These are phyloP conservation scores for Monomorium pharaonis DNA, from an alignment of 1,140 invertebrate species.

Conservation along the genomic window DNA sequence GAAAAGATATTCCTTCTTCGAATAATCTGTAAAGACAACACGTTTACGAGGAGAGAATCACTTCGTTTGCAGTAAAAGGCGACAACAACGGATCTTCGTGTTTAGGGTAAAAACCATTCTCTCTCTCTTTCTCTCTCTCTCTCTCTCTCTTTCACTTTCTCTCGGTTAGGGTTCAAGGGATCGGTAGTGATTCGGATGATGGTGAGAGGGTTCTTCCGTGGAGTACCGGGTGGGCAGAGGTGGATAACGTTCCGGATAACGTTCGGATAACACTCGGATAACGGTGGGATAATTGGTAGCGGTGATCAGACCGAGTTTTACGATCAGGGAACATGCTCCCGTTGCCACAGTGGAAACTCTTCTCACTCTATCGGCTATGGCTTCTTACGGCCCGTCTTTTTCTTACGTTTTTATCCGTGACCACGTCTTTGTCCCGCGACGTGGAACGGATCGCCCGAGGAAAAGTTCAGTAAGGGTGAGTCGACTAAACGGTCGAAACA, in stretches of 20 bases:
- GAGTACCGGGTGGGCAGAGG: constrained; percentile 67
- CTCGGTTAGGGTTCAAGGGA: constrained; percentile 70
- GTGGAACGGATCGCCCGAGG: constrained; percentile 40
- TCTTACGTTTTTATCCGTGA: constrained; percentile 49
- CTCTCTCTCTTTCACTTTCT: constrained; percentile 18
- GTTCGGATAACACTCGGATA: constrained; percentile 81
- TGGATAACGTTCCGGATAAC: constrained; percentile 83
- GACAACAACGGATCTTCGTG: constrained; percentile 78
- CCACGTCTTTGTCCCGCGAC: constrained; percentile 66
- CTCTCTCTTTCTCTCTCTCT: constrained; percentile 6
- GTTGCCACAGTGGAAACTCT: constrained; percentile 55
- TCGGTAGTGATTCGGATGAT: constrained; percentile 75
- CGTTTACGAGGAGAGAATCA: constrained; percentile 85
- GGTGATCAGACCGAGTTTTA: constrained; percentile 85
- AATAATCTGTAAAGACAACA: constrained; percentile 80
- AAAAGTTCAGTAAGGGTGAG: constrained; percentile 57
- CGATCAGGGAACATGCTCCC: constrained; percentile 82
- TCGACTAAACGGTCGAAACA: constrained; percentile 60
- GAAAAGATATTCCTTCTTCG: constrained; percentile 28
- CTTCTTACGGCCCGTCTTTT: constrained; percentile 53
- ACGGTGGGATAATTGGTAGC: constrained; percentile 85
- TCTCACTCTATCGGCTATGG: background rate
- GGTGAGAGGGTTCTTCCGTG: constrained; percentile 69
- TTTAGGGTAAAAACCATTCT: constrained; percentile 54
- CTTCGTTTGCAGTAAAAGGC: constrained; percentile 85